Percentiles rank a stretch among this genome's conserved stretches.
phyloP scores from a whole-genome alignment of 2,888 invertebrate genomes.

The Plagodis dolabraria region DNA sequence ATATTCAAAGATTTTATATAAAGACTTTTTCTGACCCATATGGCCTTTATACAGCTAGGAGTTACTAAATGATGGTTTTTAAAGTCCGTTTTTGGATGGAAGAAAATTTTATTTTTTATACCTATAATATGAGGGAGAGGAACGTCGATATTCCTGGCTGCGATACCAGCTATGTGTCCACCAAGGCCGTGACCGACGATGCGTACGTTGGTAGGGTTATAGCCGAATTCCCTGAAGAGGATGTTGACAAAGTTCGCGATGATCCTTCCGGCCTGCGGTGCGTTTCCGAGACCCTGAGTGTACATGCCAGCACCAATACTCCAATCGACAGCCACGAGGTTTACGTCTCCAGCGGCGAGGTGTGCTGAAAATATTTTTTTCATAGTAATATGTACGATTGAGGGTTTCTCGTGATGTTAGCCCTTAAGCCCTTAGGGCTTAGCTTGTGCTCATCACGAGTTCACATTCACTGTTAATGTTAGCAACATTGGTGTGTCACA shows the following conservation, averaged over 20 bases:
- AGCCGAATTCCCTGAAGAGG: constrained; percentile 56
- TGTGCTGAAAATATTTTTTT: constrained; percentile 53
- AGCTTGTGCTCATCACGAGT: too few relatives aligned
- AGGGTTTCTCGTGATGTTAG: too few relatives aligned
- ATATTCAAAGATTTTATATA: too few relatives aligned
- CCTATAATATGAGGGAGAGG: constrained; percentile 65
- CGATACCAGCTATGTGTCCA: constrained; percentile 76
- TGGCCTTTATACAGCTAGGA: too few relatives aligned
- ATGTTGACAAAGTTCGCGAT: constrained; percentile 72
- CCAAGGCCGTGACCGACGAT: constrained; percentile 72
- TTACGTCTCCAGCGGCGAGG: constrained; percentile 59
- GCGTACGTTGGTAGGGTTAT: constrained; percentile 53
- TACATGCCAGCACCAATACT: constrained; percentile 57
- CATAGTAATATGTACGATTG: too few relatives aligned
- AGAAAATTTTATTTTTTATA: constrained; percentile 29
- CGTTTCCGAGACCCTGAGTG: constrained; percentile 62
- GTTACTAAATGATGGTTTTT: too few relatives aligned
- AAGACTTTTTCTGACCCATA: too few relatives aligned
- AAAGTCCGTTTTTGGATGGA: too few relatives aligned
- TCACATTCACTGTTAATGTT: too few relatives aligned
- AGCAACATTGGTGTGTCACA: too few relatives aligned
- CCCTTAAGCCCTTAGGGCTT: not conserved
- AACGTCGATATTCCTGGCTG: constrained; percentile 56
- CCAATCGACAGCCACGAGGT: constrained; percentile 77
- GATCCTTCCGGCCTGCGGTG: constrained; percentile 60